Evolutionary conservation across 2,113 vertebrate species (phyloP).

Genomic region (Anser cygnoides): DNA sequence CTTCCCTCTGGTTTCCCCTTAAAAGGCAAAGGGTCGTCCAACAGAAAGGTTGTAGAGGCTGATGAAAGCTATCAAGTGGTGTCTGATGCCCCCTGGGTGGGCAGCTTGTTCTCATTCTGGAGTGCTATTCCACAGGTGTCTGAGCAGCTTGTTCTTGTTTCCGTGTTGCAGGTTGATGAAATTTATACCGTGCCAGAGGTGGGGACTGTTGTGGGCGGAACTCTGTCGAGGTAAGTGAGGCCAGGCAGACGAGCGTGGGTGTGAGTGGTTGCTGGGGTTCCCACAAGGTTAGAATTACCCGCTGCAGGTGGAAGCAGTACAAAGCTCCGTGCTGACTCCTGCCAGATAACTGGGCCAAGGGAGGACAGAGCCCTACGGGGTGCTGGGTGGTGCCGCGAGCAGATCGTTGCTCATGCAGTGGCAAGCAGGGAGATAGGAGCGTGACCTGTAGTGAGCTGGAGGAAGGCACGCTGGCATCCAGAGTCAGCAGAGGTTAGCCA

Average conservation of each 20-base stretch:
- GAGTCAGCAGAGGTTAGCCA: background rate
- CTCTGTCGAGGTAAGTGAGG: conserved; percentile 89
- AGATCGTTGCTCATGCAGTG: background rate
- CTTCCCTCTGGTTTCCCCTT: background rate
- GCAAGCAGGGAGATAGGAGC: background rate
- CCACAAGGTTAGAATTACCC: background rate
- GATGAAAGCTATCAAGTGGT: background rate
- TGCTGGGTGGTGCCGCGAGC: background rate
- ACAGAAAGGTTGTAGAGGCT: background rate
- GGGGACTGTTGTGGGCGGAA: conserved; percentile 97
- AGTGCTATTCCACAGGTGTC: background rate
- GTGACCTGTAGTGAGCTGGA: background rate
- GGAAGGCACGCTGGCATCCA: background rate
- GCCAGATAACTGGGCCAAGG: background rate
- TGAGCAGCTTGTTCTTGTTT: conserved; percentile 56
- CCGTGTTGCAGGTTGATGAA: conserved; percentile 90
- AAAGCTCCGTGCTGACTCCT: background rate
- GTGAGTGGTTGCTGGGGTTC: background rate
- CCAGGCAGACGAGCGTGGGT: background rate
- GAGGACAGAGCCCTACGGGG: background rate
- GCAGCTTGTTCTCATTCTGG: background rate
- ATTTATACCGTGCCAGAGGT: conserved; percentile 98
- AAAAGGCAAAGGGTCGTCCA: background rate
- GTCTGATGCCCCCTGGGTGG: accelerated
- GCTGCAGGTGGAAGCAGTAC: background rate